phyloP scores from a whole-genome alignment of 2,113 vertebrate genomes.

The Desmodus rotundus region DNA sequence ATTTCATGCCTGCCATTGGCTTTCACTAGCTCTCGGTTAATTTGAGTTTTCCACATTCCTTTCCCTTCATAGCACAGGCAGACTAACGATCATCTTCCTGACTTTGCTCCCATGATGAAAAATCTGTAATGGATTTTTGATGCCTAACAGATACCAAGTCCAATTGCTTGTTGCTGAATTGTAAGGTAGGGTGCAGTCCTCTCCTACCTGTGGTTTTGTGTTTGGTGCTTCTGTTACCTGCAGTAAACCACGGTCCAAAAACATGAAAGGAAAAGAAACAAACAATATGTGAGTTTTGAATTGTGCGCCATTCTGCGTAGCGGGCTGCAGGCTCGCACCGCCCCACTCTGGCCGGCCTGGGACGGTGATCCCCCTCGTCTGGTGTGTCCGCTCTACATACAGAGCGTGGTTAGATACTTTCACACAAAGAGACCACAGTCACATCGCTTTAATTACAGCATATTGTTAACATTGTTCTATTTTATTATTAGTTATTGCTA shows the following conservation, averaged over 20 bases:
- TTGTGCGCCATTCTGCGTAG: neutral
- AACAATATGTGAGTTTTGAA: neutral
- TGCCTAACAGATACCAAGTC: too few species aligned
- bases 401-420: neutral
- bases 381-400: too few species aligned
- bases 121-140: neutral
- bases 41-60: neutral
- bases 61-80: neutral
- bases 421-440: neutral
- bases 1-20: neutral
- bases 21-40: neutral
- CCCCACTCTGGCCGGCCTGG: neutral
- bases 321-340: fast-evolving
- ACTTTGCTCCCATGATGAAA: neutral
- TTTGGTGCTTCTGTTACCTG: neutral
- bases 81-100: neutral
- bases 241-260: neutral
- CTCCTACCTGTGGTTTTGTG: neutral
- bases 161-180: too few species aligned
- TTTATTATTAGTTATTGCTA: neutral
- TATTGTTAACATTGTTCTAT: neutral
- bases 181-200: too few species aligned
- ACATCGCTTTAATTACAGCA: neutral
- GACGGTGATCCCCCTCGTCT: too few species aligned
- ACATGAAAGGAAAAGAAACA: neutral